Percentiles rank a stretch among this genome's conserved stretches.
Evolutionary conservation across 2,888 invertebrate species (phyloP).

Genomic region (Xanthia icteritia): DNA sequence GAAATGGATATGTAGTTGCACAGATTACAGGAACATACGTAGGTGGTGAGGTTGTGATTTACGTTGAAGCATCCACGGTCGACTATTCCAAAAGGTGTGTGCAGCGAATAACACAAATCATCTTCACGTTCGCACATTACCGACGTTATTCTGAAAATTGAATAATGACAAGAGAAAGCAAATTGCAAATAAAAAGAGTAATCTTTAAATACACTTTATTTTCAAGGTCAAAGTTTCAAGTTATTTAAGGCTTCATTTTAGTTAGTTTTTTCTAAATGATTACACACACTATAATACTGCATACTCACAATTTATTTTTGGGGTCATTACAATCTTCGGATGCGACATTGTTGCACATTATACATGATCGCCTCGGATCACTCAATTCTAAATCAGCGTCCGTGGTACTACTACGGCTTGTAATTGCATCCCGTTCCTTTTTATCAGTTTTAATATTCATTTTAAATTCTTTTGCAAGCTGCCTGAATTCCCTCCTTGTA

Average conservation of each 20-base stretch:
- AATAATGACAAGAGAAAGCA: slow-evolving; percentile 60
- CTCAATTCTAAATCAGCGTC: slow-evolving; percentile 37
- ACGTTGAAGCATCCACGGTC: slow-evolving; percentile 83
- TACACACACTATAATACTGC: not conserved
- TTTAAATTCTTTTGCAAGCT: slow-evolving; percentile 66
- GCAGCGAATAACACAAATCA: slow-evolving; percentile 82
- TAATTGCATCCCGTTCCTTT: slow-evolving; percentile 41
- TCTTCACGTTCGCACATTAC: slow-evolving; percentile 74
- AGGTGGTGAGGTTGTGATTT: slow-evolving; percentile 78
- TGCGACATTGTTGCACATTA: slow-evolving; percentile 79
- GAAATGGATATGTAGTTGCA: slow-evolving; percentile 83
- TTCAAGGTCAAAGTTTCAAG: not conserved
- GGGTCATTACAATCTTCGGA: slow-evolving; percentile 77
- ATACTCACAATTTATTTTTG: slow-evolving; percentile 79
- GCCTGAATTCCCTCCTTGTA: slow-evolving; percentile 59
- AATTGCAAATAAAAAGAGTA: slow-evolving; percentile 47
- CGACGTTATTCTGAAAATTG: slow-evolving; percentile 77
- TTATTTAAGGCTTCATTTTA: not conserved
- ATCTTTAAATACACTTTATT: not conserved
- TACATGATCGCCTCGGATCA: slow-evolving; percentile 74
- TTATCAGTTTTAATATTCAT: slow-evolving; percentile 64
- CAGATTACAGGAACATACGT: slow-evolving; percentile 84
- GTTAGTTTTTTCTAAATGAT: not conserved
- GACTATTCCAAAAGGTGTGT: slow-evolving; percentile 84
- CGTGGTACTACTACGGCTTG: slow-evolving; percentile 30